Evolutionary conservation across 1,140 invertebrate species (phyloP), one percentile per base, ranked within the genome.

Genomic region (Ostrea edulis): DNA sequence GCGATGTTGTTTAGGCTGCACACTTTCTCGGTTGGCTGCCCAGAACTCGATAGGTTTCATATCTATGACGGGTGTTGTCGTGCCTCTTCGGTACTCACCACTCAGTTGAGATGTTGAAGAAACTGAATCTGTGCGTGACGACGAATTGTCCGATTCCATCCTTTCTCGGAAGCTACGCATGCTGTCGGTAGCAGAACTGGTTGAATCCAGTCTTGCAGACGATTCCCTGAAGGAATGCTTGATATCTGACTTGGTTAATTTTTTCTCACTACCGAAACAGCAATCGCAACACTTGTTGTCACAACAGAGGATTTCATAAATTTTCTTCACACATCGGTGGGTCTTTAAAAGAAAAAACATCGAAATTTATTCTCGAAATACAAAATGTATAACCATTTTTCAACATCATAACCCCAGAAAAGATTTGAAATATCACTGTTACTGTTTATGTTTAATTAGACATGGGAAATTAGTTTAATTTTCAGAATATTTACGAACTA

Each of bases 21-120:
- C 93, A 35, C 89, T 93, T 88, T 95, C 94, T 85, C 92, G 91
- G 88, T 93, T 94, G n/a, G 94, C 94, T 11, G 95, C 92, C 95
- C 95, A 95, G 91, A 95, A 95, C 88, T 95, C 95, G 53, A 95
- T 95, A n/a, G 95, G 95, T 82, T 94, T 95, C 93, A 95, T 94
- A 88, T 95, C 95, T 85, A 95, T 95, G 22, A 95, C 90, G 0
- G 95, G 95, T n/a, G 94, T 95, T 0, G 92, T 90, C 1, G 90
- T 91, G 17, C 92, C 90, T 77, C 92, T 90, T 53, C 90, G 90
- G 86, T 90, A 93, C 52, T 93, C 92, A 11, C 62, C 89, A 86
- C 89, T 93, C 82, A 89, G 87, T 88, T 62, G 90, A 58, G 81
- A 91, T 9, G 88, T 88, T 8, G 93, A 94, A 8, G 93, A 93